Conservation (phyloP, 2,797 vertebrate genomes). For the Vespertilio murinus region DNA sequence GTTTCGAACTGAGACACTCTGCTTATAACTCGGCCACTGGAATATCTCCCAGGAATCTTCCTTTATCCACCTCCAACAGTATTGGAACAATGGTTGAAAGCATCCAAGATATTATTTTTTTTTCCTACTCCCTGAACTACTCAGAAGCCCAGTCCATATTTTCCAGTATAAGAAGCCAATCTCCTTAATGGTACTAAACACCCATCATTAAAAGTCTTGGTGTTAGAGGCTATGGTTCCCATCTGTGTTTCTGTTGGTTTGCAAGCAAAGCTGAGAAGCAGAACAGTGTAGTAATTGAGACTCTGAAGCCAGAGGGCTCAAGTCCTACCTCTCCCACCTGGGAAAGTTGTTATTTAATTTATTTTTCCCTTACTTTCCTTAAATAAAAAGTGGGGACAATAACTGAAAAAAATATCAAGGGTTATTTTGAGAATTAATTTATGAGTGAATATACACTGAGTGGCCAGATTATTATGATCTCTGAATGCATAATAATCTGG, state of each 20-base stretch:
- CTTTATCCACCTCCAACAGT: not conserved
- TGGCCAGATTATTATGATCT: no score
- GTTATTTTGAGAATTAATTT: not conserved
- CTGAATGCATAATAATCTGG: no score
- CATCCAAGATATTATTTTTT: not conserved
- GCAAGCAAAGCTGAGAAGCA: not conserved
- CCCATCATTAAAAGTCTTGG: not conserved
- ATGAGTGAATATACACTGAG: not conserved
- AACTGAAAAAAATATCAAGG: not conserved
- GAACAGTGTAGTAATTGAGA: not conserved
- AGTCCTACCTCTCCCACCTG: not conserved
- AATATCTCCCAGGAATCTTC: not conserved
- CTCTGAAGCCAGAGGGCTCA: not conserved
- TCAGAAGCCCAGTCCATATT: not conserved
- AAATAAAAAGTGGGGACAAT: not conserved
- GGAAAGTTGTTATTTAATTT: not conserved
- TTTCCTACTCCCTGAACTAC: not conserved
- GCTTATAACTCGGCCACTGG: not conserved
- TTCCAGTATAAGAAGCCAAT: constrained; percentile 24
- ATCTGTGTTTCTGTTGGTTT: not conserved
- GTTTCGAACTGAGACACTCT: not conserved
- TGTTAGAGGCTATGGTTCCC: not conserved
- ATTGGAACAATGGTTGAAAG: not conserved
- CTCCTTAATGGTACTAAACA: not conserved
- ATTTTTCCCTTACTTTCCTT: not conserved